These are phyloP conservation scores for Todiramphus saurophagus DNA, from an alignment of 2,113 vertebrate genomes.

Conservation along the genomic window DNA sequence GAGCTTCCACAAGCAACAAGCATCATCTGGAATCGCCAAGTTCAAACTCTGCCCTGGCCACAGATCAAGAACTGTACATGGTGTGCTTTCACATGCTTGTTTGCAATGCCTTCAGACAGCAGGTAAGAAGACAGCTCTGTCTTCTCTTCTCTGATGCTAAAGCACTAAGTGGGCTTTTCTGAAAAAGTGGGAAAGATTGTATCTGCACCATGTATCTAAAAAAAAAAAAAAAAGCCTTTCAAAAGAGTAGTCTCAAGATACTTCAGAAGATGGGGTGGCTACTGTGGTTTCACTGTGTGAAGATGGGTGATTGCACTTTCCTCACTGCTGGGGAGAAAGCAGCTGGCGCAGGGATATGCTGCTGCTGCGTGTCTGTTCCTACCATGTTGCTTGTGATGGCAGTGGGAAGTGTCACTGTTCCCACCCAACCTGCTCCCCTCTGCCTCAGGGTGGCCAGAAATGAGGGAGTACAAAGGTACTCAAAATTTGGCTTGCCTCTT, in stretches of 20 bases:
- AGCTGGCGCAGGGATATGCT: fast-evolving
- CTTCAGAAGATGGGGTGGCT: not conserved
- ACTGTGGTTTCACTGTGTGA: too few species aligned
- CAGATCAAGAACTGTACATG: fast-evolving
- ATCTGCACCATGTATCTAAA: not conserved
- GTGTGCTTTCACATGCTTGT: not conserved
- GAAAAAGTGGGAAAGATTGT: not conserved
- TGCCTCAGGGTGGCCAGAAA: not conserved
- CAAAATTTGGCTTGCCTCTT: not conserved
- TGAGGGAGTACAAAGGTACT: not conserved
- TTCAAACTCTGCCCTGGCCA: not conserved
- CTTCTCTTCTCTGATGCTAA: not conserved
- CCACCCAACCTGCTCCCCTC: not conserved
- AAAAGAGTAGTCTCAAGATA: not conserved
- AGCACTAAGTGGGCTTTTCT: not conserved
- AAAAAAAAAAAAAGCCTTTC: not conserved
- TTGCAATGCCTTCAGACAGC: not conserved
- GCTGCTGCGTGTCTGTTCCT: not conserved
- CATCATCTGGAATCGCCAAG: not conserved
- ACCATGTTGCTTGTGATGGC: fast-evolving
- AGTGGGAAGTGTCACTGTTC: fast-evolving
- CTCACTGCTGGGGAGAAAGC: not conserved
- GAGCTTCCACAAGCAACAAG: not conserved
- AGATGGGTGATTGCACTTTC: too few species aligned
- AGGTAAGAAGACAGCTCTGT: not conserved